Evolutionary conservation across 1,140 invertebrate genomes (phyloP), one percentile per base, ranked within the genome.

Genomic region (Antheraea mylitta): DNA sequence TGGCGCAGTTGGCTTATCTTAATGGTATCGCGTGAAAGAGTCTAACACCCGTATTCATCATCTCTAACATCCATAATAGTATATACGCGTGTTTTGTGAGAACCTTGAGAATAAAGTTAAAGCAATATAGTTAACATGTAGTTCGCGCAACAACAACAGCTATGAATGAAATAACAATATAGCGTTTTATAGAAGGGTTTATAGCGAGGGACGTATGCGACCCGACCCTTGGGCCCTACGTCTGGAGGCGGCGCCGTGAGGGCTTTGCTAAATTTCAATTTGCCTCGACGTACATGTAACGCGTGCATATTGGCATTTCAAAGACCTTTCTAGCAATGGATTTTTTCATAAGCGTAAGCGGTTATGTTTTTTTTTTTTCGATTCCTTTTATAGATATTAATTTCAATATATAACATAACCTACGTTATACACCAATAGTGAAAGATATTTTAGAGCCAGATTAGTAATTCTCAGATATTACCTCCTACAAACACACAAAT

Each of bases 271-370:
- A 78, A 80, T 78, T 80, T 78, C 79, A 80, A 80, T 78, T 80
- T 78, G 73, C 76, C 71, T 65, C 73, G 64, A 72, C 66, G 69
- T 72, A 66, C 73, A 73, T 73, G 79, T 71, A 73, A 58, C 63
- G 76, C 71, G 71, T 80, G 73, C 75, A 73, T 78, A 78, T 78
- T 75, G 73, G 70, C 71, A 72, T 73, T 72, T 80, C 76, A 80
- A 78, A 78, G 74, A 67, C 70, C 66, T 69, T 70, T 68, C 66
- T 60, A 16, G 16, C 19, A 0, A 18, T 68, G 70, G 67, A 37
- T 37, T 22, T 69, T 67, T 64, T 75, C 18, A 71, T n/a, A 67
- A 36, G 64, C 60, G 42, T 0, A 10, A 65, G 70, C 67, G 64
- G 60, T 68, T 67, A 30, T 30, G 4, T 48, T n/a, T 65, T 53